Evolutionary conservation across 1,140 invertebrate genomes (phyloP), one percentile per base, ranked within the genome.

Genomic region (Drosophila willistoni): DNA sequence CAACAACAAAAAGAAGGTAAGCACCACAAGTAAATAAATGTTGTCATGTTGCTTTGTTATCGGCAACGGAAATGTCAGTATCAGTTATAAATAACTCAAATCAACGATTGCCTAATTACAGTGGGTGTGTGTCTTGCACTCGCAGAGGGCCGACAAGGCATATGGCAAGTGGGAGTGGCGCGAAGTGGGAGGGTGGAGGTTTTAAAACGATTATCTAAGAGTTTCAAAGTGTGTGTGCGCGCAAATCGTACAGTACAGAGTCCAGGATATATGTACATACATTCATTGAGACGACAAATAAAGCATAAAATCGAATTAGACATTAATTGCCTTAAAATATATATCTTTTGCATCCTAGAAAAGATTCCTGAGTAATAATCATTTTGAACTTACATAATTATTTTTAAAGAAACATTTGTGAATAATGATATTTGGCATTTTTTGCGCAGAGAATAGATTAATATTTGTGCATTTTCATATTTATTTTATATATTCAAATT

Each of bases 41-140:
- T 17, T 14, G n/a, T 44, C 44, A 47, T 47, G 44, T 47, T 39
- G 19, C 4, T 39, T 47, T 56, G 39, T 59, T 85, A 84, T 84
- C 81, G 60, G 44, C 14, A 47, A 67, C 81, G 81, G 81, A 84
- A 85, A 84, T 80, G 77, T 80, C 54, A 56, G 29, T 68, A 76
- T 68, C 68, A 62, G 41, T 77, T 55, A 68, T 54, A 73, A 84
- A 77, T 71, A 75, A 71, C 61, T 54, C 10, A 63, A 51, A 33
- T 77, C 73, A 84, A 74, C 77, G 68, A 81, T 69, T 80, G 73
- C 77, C 70, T 71, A 69, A 77, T 73, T 60, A 62, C 19, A 36
- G 51, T 44, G 71, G 73, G 74, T 65, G 74, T 82, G 66, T 64
- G 51, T 9, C 34, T 57, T 73, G 34, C 25, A 39, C n/a, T 54